Conservation (phyloP, 1,140 invertebrate genomes). For the Olivierus martensii region DNA sequence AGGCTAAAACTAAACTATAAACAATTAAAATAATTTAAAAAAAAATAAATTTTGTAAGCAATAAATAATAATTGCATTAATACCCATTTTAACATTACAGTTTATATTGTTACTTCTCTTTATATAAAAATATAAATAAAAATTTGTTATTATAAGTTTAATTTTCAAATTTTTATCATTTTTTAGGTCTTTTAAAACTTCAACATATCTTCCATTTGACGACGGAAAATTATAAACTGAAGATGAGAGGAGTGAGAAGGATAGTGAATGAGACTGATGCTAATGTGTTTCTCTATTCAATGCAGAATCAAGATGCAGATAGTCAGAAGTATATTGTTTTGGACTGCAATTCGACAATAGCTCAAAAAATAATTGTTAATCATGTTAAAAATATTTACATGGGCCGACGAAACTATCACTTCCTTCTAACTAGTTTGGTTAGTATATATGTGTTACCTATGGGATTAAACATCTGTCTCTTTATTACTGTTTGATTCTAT, state of each 20-base stretch:
- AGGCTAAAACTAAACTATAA: too few relatives aligned
- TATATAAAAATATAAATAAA: too few relatives aligned
- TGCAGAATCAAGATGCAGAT: constrained; percentile 23
- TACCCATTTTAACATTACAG: too few relatives aligned
- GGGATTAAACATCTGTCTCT: too few relatives aligned
- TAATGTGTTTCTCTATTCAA: constrained; percentile 27
- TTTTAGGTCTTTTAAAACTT: constrained; percentile 64
- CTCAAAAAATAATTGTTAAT: constrained; percentile 68
- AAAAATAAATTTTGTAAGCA: too few relatives aligned
- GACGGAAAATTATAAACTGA: constrained; percentile 58
- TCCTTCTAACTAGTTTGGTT: constrained; percentile 75
- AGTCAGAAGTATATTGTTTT: constrained; percentile 72
- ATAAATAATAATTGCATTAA: too few relatives aligned
- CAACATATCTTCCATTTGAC: constrained; percentile 69
- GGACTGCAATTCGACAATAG: constrained; percentile 68
- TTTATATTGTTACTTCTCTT: too few relatives aligned
- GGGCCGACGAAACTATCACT: constrained; percentile 78
- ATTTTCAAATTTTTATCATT: too few relatives aligned
- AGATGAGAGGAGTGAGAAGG: constrained; percentile 45
- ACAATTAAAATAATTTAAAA: too few relatives aligned
- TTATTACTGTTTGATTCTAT: too few relatives aligned
- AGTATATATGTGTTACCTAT: too few relatives aligned
- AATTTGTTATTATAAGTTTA: too few relatives aligned
- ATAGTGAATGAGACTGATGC: constrained; percentile 31
- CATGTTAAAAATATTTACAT: constrained; percentile 72